Base-by-base conservation (phyloP, 2,888 invertebrate species). In the Ecliptopera silaceata region DNA sequence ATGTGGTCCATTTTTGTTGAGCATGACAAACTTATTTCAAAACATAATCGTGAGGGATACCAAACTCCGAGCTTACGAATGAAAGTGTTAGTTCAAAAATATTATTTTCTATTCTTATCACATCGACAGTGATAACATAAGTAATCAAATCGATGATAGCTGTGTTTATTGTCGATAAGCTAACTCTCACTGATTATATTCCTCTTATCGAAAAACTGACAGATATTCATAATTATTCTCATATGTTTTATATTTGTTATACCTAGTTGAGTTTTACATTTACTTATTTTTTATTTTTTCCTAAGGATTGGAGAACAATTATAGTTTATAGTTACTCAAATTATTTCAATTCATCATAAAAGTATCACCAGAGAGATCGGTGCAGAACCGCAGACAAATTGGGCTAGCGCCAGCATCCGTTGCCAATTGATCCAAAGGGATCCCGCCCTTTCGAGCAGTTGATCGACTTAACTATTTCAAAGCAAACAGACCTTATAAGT, bases 341-440 rank as follows among this genome's bases (percentile, higher is more conserved):
- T n/a, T n/a, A n/a, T n/a, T n/a, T n/a, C n/a, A n/a, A 34, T 38
- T 39, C 13, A 77, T 80, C 73, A 76, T 75, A 77, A 72, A 47
- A 72, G 68, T 74, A 74, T 72, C 61, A 60, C 63, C 36, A 50
- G 64, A 59, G 56, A 68, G 69, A 71, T 70, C 72, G 73, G 66
- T 74, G 70, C 69, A 73, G 61, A 70, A 63, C 80, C 80, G 69
- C 72, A 75, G 72, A 72, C 76, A 79, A 81, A 79, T 86, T 88
- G 86, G 85, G 80, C 66, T 69, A 70, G 66, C 69, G 88, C 88
- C 86, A 86, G 76, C 52, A 41, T 67, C 63, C 60, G 61, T 71
- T 83, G 86, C 84, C 85, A 88, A 84, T 72, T 79, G 74, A 77
- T 81, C 66, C 74, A 73, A 76, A 81, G 76, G 77, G 70, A 69